Evolutionary conservation across 2,797 vertebrate species (phyloP), one percentile per base, ranked within the genome.

Genomic region (Alca torda): DNA sequence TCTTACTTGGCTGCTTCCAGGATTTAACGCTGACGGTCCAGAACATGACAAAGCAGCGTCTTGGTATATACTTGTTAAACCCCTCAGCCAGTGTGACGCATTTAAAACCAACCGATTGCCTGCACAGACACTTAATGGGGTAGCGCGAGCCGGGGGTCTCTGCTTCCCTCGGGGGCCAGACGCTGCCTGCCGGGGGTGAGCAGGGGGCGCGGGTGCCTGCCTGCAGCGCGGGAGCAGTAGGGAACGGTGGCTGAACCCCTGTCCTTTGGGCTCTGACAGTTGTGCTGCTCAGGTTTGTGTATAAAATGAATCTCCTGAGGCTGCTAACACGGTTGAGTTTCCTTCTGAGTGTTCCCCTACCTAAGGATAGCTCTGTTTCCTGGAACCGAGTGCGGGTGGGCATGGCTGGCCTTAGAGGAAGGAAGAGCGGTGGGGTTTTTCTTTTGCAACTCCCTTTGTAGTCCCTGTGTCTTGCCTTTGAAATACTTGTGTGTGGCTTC

Each of bases 1-100:
- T 94, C 70, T 53, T 87, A 28, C 69, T 81, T 80, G 85, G 60
- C 76, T 92, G 76, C 88, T 94, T 86, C 57, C 26, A 37, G 91
- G 89, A 76, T 96, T 95, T 94, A 94, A 48, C 0, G 10, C 90
- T 33, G 91, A 50, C 1, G 9, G 84, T 94, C 84, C 78, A 57
- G 79, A 64, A 30, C 73, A 53, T 69, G 93, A 91, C 84, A 88
- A 83, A 63, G 72, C 85, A 81, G 3, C 2, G 1, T 82, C 88
- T 89, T 69, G 82, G 67, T 81, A 43, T 73, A 9, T 80, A 26
- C 65, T 94, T 76, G 79, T 89, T 92, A 70, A 84, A 76, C 20
- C 61, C 64, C 50, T 84, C 65, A 45, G 69, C 85, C 39, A 6
- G 65, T 7, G 26, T 85, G 60, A 37, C 53, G 31, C 3, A 0